These are phyloP conservation scores for Mustelus asterias DNA, from an alignment of 2,113 vertebrate genomes.

Conservation along the genomic window DNA sequence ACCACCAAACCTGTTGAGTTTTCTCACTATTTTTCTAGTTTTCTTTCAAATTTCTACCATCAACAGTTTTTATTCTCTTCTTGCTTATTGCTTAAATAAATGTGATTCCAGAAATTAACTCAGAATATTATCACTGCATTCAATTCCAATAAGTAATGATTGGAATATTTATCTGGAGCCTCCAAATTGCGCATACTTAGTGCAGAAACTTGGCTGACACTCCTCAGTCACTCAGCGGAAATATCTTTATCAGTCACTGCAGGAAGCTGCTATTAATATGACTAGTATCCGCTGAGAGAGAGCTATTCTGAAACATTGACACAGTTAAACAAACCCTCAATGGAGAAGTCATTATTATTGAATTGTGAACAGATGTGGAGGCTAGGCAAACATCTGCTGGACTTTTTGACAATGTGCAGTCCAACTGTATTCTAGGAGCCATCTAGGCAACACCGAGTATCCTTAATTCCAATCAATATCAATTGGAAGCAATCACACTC, in stretches of 20 bases:
- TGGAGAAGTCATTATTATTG: slow-evolving; percentile 14
- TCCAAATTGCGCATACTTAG: neutral
- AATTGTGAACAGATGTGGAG: slow-evolving; percentile 29
- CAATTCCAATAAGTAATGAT: neutral
- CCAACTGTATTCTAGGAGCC: neutral
- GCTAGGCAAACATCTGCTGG: neutral
- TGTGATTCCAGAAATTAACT: neutral
- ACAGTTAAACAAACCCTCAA: slow-evolving; percentile 8
- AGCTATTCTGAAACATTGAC: slow-evolving; percentile 14
- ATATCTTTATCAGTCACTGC: slow-evolving; percentile 11
- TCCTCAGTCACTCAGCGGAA: neutral
- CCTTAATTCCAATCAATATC: neutral
- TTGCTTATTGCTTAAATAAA: neutral
- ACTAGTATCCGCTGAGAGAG: slow-evolving; percentile 1
- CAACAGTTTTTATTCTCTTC: neutral
- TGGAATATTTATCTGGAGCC: neutral
- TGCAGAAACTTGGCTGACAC: slow-evolving; percentile 1
- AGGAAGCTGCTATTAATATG: slow-evolving; percentile 32
- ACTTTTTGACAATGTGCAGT: neutral
- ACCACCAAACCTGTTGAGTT: neutral
- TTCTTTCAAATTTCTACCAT: neutral
- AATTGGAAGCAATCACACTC: neutral
- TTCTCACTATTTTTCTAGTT: neutral
- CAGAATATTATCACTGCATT: neutral
- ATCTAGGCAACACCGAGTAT: neutral